These are phyloP conservation scores for Dendrocincla fuliginosa DNA, from an alignment of 2,797 vertebrate species.

Conservation along the genomic window DNA sequence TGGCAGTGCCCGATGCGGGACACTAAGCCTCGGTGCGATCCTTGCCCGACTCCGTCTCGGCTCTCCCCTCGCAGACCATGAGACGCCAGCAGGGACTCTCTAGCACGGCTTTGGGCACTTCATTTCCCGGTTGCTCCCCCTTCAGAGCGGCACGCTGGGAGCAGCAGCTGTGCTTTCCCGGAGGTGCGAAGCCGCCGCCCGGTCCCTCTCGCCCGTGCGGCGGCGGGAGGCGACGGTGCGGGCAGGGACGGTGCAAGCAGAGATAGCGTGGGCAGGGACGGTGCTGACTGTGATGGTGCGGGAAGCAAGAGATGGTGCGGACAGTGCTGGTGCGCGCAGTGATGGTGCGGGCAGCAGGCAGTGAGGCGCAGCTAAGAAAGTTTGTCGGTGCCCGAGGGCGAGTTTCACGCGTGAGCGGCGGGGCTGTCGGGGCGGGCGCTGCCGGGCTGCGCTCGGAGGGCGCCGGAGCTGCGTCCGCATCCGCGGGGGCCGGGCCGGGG, in stretches of 20 bases:
- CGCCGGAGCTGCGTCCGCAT: neutral
- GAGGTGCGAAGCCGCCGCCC: neutral
- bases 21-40: rapidly evolving
- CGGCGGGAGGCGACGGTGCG: neutral
- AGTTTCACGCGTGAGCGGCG: neutral
- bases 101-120: rapidly evolving
- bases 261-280: no score
- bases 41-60: neutral
- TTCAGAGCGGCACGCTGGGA: neutral
- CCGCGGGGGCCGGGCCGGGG: neutral
- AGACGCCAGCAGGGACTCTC: neutral
- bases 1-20: neutral
- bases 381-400: neutral
- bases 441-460: neutral
- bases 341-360: neutral
- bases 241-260: neutral
- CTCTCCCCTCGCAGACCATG: rapidly evolving
- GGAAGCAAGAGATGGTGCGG: no score
- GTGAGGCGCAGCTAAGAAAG: neutral
- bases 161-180: neutral
- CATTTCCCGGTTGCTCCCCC: neutral
- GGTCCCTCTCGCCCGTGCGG: neutral
- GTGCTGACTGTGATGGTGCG: no score
- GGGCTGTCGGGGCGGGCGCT: neutral
- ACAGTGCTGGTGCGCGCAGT: neutral